Percentiles rank a stretch among this genome's conserved stretches.
These are phyloP conservation scores for Lucinisca nassula DNA, from an alignment of 2,888 invertebrate species.

Conservation along the genomic window DNA sequence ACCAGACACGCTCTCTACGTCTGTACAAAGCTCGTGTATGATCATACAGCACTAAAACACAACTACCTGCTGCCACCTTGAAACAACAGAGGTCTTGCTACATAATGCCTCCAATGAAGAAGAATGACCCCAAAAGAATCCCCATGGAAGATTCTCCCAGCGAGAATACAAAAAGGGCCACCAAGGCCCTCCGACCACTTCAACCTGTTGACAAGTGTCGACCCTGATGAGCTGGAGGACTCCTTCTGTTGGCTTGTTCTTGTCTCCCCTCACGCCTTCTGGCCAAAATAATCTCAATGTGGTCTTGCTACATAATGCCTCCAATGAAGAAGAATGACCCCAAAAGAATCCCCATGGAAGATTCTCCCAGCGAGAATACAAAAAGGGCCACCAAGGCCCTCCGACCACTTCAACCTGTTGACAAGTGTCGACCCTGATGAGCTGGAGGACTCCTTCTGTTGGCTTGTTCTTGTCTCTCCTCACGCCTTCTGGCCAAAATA, in stretches of 20 bases:
- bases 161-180: conserved; percentile 39
- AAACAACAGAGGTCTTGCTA: no score
- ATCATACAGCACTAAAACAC: no score
- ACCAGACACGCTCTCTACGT: no score
- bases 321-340: conserved; percentile 49
- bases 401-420: conserved; percentile 49
- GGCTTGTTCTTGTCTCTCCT: not conserved
- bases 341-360: conserved; percentile 32
- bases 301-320: conserved; percentile 46
- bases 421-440: conserved; percentile 44
- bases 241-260: no score
- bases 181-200: conserved; percentile 44
- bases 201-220: no score
- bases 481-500: no score
- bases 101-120: conserved; percentile 51
- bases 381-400: conserved; percentile 39
- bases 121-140: conserved; percentile 38
- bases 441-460: conserved; percentile 18
- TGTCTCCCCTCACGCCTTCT: no score
- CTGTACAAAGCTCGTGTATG: no score
- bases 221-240: conserved; percentile 42
- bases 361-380: conserved; percentile 43
- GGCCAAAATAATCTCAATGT: no score
- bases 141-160: conserved; percentile 43
- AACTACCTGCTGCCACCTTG: no score